A percentile compares a stretch with the other conserved stretches of the same genome.
phyloP scores from a whole-genome alignment of 2,888 invertebrate species.

The Trichopria drosophilae region DNA sequence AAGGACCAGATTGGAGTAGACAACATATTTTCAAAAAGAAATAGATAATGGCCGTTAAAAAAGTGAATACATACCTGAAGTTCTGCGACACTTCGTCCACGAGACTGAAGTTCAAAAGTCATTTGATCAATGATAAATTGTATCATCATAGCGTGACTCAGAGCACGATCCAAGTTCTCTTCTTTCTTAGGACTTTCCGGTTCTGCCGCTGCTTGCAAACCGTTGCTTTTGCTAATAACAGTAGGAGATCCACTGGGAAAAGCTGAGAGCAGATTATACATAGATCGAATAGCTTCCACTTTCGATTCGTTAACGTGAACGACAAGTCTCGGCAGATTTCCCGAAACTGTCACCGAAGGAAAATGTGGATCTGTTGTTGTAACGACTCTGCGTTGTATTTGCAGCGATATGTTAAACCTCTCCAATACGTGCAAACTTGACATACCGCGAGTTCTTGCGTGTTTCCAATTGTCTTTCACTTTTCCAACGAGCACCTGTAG shows the following conservation, averaged over 20 bases:
- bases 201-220: slow-evolving; percentile 31
- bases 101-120: slow-evolving; percentile 76
- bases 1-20: too few species aligned
- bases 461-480: slow-evolving; percentile 87
- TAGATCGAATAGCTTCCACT: slow-evolving; percentile 68
- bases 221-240: slow-evolving; percentile 28
- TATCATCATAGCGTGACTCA: slow-evolving; percentile 67
- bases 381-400: slow-evolving; percentile 80
- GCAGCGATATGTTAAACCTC: slow-evolving; percentile 63
- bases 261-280: slow-evolving; percentile 59
- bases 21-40: neutral
- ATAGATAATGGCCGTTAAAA: neutral
- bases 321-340: slow-evolving; percentile 83
- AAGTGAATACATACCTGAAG: slow-evolving; percentile 68
- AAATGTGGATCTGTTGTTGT: slow-evolving; percentile 83
- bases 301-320: slow-evolving; percentile 91
- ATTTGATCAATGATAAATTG: slow-evolving; percentile 88
- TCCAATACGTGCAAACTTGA: slow-evolving; percentile 86
- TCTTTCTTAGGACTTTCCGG: slow-evolving; percentile 53
- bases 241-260: slow-evolving; percentile 42
- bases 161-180: slow-evolving; percentile 44
- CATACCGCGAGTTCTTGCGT: slow-evolving; percentile 80
- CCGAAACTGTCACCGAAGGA: slow-evolving; percentile 81
- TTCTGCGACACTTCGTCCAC: slow-evolving; percentile 88
- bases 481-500: slow-evolving; percentile 81